Evolutionary conservation across 2,113 vertebrate genomes (phyloP).

Genomic region (Reinhardtius hippoglossoides): DNA sequence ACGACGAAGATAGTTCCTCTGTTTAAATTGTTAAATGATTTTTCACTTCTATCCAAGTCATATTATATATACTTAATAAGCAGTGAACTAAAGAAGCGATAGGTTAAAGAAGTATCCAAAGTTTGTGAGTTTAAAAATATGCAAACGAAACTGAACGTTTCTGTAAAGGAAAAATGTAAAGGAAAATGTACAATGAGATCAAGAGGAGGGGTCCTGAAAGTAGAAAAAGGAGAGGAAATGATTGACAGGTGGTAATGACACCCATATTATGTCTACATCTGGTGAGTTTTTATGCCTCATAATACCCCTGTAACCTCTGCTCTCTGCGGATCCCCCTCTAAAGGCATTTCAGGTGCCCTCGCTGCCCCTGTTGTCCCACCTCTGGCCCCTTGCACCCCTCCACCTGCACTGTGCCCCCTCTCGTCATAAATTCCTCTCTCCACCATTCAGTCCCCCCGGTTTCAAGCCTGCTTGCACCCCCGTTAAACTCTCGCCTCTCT

Average conservation of each 20-base stretch:
- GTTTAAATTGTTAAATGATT: too few species aligned
- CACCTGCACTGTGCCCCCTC: constrained; percentile 60
- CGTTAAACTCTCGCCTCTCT: constrained; percentile 58
- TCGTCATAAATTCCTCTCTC: constrained; percentile 57
- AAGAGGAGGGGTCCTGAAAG: constrained; percentile 10
- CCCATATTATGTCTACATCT: constrained; percentile 81
- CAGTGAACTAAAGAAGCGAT: not conserved
- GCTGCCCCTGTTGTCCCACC: constrained; percentile 59
- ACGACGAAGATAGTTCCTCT: too few species aligned
- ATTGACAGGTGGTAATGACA: constrained; percentile 88
- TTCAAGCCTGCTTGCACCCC: constrained; percentile 47
- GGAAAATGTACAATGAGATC: constrained; percentile 10
- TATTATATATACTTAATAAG: too few species aligned
- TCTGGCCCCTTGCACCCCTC: constrained; percentile 53
- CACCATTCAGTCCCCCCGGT: constrained; percentile 37
- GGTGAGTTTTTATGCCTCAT: constrained; percentile 73
- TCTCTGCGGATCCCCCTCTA: constrained; percentile 48
- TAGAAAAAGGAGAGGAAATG: constrained; percentile 55
- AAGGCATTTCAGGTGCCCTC: constrained; percentile 58
- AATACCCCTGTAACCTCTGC: constrained; percentile 72
- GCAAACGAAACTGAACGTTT: not conserved
- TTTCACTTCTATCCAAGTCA: too few species aligned
- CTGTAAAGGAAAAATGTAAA: too few species aligned
- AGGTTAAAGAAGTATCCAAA: constrained; percentile 52
- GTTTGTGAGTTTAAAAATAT: not conserved